Conservation (phyloP, 2,113 vertebrate genomes). For the Procavia capensis region DNA sequence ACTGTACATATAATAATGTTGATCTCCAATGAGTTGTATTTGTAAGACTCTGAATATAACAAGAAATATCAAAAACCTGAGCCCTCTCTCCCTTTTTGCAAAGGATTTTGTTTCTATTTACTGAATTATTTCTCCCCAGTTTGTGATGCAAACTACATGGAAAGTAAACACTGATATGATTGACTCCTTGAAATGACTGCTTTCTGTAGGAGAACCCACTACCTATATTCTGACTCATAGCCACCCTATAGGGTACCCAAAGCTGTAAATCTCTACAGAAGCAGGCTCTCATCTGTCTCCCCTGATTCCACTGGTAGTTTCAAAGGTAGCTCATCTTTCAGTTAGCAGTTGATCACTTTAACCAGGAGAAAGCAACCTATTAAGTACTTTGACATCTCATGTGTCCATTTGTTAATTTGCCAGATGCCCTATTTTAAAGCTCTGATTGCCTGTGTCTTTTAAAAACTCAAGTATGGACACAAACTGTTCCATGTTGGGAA, state of each 20-base stretch:
- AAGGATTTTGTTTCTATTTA: not conserved
- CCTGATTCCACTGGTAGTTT: too few relatives aligned
- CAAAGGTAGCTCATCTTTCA: too few relatives aligned
- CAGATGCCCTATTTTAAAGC: not conserved
- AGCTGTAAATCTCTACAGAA: too few relatives aligned
- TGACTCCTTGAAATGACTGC: not conserved
- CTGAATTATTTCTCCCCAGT: slow-evolving; percentile 2
- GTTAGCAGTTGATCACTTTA: too few relatives aligned
- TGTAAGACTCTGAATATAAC: not conserved
- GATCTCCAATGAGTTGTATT: not conserved
- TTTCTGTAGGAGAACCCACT: not conserved
- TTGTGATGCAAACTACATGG: not conserved
- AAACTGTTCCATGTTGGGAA: slow-evolving; percentile 37
- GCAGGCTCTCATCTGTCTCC: too few relatives aligned
- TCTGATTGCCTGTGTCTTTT: not conserved
- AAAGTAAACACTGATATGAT: not conserved
- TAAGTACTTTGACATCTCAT: not conserved
- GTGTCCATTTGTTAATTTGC: slow-evolving; percentile 17
- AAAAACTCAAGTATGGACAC: slow-evolving; percentile 26
- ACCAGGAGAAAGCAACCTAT: not conserved
- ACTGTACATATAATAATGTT: not conserved
- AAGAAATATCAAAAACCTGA: not conserved
- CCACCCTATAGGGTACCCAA: too few relatives aligned
- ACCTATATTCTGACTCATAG: too few relatives aligned
- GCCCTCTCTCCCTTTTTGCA: not conserved